These are phyloP conservation scores for Phalangium opilio DNA, from an alignment of 2,888 invertebrate species.

Conservation along the genomic window DNA sequence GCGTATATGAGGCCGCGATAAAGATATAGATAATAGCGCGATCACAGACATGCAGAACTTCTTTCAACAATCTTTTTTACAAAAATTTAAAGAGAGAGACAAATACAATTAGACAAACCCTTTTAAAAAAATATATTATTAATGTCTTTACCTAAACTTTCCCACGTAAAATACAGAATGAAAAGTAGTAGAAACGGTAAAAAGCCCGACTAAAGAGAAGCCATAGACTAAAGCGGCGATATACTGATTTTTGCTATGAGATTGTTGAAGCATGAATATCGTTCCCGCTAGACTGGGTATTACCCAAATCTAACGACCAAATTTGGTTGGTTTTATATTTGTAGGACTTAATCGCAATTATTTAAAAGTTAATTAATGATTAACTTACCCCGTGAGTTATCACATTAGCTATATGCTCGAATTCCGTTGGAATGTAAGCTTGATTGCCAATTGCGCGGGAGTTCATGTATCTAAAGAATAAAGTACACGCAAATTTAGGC, in stretches of 20 bases:
- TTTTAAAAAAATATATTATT: background rate
- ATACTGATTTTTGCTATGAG: constrained; percentile 54
- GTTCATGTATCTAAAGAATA: constrained; percentile 20
- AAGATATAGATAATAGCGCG: constrained; percentile 94
- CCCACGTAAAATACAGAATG: constrained; percentile 59
- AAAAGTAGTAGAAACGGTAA: constrained; percentile 75
- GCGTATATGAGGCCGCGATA: constrained; percentile 94
- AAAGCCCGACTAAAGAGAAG: constrained; percentile 62
- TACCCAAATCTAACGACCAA: constrained; percentile 49
- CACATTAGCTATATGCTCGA: constrained; percentile 82
- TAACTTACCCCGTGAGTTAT: constrained; percentile 60
- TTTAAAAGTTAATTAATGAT: constrained; percentile 3
- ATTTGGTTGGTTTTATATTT: no score
- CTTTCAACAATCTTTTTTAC: constrained; percentile 61
- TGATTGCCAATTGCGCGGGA: constrained; percentile 25
- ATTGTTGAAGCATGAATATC: constrained; percentile 54
- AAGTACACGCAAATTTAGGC: no score
- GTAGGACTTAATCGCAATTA: no score
- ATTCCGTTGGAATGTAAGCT: constrained; percentile 71
- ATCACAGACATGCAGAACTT: constrained; percentile 82
- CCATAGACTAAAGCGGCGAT: constrained; percentile 74
- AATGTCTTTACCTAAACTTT: constrained; percentile 27
- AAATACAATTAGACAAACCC: constrained; percentile 22
- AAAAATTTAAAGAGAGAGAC: constrained; percentile 43
- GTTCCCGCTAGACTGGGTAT: constrained; percentile 68